Percentiles rank a stretch among this genome's conserved stretches.
phyloP scores from a whole-genome alignment of 2,888 invertebrate species.

The Mechanitis mazaeus region DNA sequence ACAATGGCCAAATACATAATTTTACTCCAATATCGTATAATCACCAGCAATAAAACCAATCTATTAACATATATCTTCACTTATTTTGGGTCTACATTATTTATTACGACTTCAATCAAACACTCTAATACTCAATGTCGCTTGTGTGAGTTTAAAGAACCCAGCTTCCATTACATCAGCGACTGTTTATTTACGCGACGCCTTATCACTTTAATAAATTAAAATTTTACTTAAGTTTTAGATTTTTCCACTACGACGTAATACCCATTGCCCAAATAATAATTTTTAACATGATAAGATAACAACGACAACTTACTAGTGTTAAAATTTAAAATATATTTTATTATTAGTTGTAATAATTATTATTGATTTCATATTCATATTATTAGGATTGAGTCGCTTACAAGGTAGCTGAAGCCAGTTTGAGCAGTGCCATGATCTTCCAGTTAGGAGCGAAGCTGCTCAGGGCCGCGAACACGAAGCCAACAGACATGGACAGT shows the following conservation, averaged over 20 bases:
- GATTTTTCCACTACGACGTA: background rate
- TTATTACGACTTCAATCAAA: no score
- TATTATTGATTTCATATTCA: background rate
- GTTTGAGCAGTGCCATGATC: constrained; percentile 61
- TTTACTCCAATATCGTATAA: no score
- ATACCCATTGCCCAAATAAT: background rate
- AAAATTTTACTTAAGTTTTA: background rate
- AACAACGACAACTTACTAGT: no score
- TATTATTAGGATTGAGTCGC: constrained; percentile 31
- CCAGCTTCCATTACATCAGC: background rate
- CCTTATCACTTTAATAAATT: background rate
- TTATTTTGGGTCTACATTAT: no score
- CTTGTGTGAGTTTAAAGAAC: background rate
- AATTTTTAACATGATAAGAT: background rate
- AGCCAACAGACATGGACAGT: constrained; percentile 65
- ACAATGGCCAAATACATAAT: no score
- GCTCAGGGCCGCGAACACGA: constrained; percentile 62
- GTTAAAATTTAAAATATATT: no score
- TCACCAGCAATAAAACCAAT: no score
- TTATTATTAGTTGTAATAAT: no score
- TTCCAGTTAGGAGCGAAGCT: constrained; percentile 64
- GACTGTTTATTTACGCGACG: background rate
- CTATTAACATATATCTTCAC: no score
- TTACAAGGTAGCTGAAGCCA: constrained; percentile 68
- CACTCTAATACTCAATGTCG: background rate